Base-by-base conservation (phyloP, 2,888 invertebrate species). In the Cordilura impudica region DNA sequence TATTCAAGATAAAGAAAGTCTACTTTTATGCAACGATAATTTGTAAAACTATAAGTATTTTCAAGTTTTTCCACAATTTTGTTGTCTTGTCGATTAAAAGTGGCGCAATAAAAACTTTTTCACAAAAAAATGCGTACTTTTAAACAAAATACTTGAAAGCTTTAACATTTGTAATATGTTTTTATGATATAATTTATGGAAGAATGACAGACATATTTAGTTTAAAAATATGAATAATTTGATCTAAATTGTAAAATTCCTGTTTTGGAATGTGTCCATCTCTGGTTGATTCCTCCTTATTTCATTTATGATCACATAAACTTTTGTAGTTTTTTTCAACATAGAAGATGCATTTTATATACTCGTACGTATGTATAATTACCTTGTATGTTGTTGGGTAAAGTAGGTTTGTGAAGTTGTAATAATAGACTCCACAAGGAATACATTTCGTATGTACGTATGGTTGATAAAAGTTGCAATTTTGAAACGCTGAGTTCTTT, bases 1-100 rank as follows among this genome's bases (percentile, higher is more conserved):
- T 23, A 21, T 23, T 26, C 8, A 60, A 43, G 12, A n/a, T n/a
- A 63, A 63, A 51, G 72, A 72, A 58, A 73, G 56, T 29, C 58
- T 26, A 18, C 47, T 49, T 72, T 72, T 72, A 72, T 56, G 72
- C 72, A 72, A 65, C 65, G 21, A 60, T 35, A 49, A 63, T 63
- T 63, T 49, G 18, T 61, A 18, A 29, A 61, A 61, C 29, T 47
- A 47, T 29, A 45, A 58, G 12, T 47, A 47, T 61, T 61, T 63
- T 63, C 47, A 29, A 49, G 29, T 63, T 63, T 63, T 63, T 63
- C 61, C 31, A 63, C 61, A 31, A 19, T 61, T 14, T 31, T 6
- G 12, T 31, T 47, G 14, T 61, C 6, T 45, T 45, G 18, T 39
- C 12, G 35, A n/a, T 39, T 39, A 39, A 29, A 47, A 47, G 47